Evolutionary conservation across 2,888 invertebrate species (phyloP), one percentile per base, ranked within the genome.

Genomic region (Alitta virens): DNA sequence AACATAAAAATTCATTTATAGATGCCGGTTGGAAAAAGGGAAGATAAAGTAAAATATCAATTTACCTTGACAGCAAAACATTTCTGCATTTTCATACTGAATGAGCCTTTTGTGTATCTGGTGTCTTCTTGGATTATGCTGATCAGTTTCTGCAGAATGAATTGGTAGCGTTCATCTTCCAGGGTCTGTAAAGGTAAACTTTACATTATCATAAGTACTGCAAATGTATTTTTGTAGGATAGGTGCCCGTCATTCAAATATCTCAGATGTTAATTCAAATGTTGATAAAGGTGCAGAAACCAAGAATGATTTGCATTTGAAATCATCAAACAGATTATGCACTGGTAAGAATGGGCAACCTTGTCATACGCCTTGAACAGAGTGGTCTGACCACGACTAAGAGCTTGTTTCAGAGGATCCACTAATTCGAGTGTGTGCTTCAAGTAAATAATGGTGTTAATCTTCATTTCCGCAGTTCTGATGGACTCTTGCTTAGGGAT

Each of bases 351-450:
- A n/a, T n/a, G n/a, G n/a, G n/a, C n/a, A n/a, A 90, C 89, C 85
- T 86, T 81, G 74, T 84, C 83, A 49, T 87, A 86, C 71, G 85
- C 85, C 66, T 80, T 82, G 18, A 90, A 82, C 61, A 87, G 84
- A 2, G 85, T 82, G 71, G 87, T 85, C 57, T 85, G 78, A 16
- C 86, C 86, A 1, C 78, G 75, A 33, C 82, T 78, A 2, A 91
- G 77, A 0, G 86, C 85, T 25, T 86, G 85, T 9, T 84, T 81
- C 7, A 94, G 83, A 2, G 87, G 87, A 0, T 88, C 87, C 0
- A 94, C 84, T 60, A 88, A 78, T 63, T 91, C 90, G 77, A 94
- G 85, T 0, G 89, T 87, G 51, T 88, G 88, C 80, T 94, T 94
- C 38, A 95, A 80, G 7, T 89, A 83, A 16, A 94, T 83, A 0